Evolutionary conservation across 2,113 vertebrate species (phyloP), one percentile per base, ranked within the genome.

Genomic region (Pterophyllum scalare): DNA sequence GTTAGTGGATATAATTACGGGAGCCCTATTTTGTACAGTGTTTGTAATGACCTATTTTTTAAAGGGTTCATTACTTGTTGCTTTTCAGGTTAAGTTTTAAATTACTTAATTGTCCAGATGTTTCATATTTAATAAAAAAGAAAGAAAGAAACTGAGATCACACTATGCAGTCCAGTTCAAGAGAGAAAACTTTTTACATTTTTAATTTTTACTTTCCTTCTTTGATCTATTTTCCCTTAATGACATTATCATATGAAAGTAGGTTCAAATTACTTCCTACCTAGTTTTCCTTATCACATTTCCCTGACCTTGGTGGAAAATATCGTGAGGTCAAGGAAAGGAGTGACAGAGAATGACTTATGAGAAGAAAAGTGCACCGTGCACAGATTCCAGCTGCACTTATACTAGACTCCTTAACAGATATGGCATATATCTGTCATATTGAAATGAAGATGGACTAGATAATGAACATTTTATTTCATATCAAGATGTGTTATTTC

Each of bases 21-120:
- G 43, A 46, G 3, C 40, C 17, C 22, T 61, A 8, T 79, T 77
- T 54, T 58, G 43, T 35, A 38, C 40, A 49, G 17, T 38, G 57
- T 81, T 84, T 72, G 0, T 38, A 82, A 70, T 64, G 13, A 59
- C 33, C 58, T 15, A 6, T 61, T 40, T 79, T 86, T 75, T 61
- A 35, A 65, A 2, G 28, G 24, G 13, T 57, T 79, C 43, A 43
- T 19, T 76, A 74, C 28, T 74, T 60, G 1, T 3, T 22, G 33
- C 24, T 80, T 80, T 77, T 65, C 57, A 70, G 4, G 24, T 24
- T n/a, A 17, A 58, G 35, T 9, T 64, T 59, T 60, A 67, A 60
- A 72, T 38, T 15, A 24, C 43, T 82, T 5, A 40, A 33, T 46
- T 70, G 20, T 4, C 10, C 13, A 28, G 24, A 70, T 52, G 24